A percentile compares a stretch with the other conserved stretches of the same genome.
phyloP scores from a whole-genome alignment of 2,888 invertebrate genomes.

The Catocala fraxini region DNA sequence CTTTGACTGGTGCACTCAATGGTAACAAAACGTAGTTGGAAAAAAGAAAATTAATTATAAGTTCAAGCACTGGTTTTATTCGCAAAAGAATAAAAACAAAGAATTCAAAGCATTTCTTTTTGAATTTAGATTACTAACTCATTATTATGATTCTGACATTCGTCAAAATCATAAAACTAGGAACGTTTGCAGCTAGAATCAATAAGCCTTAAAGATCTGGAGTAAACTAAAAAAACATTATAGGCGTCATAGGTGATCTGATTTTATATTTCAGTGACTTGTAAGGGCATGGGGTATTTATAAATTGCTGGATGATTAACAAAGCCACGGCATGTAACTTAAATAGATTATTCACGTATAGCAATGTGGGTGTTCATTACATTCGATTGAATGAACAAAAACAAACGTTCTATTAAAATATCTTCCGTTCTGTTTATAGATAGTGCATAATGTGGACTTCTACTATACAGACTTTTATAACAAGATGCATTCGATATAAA shows the following conservation, averaged over 20 bases:
- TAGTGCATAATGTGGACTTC: no score
- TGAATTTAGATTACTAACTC: no score
- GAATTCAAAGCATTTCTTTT: no score
- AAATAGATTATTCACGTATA: constrained; percentile 44
- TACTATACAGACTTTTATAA: no score
- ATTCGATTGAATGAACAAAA: constrained; percentile 36
- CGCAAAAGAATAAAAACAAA: not conserved
- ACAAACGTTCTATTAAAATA: constrained; percentile 26
- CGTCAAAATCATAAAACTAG: no score
- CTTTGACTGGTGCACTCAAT: constrained; percentile 33
- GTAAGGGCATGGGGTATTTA: constrained; percentile 45
- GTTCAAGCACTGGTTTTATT: constrained; percentile 13
- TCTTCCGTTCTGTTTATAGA: not conserved
- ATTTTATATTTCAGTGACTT: constrained; percentile 20
- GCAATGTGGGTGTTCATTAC: constrained; percentile 25
- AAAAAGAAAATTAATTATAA: constrained; percentile 33
- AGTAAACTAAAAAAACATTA: not conserved
- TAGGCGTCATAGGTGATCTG: constrained; percentile 26
- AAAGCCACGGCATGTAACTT: constrained; percentile 37
- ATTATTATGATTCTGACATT: no score
- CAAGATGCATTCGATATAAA: no score
- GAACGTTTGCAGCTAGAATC: not conserved
- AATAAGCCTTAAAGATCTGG: constrained; percentile 5
- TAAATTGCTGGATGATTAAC: constrained; percentile 46
- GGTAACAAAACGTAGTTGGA: constrained; percentile 28